phyloP scores from a whole-genome alignment of 2,797 vertebrate species.

The Hipposideros larvatus region DNA sequence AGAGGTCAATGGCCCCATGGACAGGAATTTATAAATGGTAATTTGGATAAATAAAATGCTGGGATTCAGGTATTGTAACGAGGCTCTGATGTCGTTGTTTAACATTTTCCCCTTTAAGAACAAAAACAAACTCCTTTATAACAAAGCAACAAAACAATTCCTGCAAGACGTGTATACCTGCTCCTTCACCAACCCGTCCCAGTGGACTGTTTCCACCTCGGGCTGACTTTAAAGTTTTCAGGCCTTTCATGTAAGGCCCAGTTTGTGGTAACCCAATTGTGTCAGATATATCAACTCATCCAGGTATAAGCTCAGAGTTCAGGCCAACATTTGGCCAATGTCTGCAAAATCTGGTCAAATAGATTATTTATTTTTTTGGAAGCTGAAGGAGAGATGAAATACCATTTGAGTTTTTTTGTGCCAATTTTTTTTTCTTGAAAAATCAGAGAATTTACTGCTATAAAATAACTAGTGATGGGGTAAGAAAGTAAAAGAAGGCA shows the following conservation, averaged over 20 bases:
- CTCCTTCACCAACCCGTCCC: slow-evolving; percentile 65
- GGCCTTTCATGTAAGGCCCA: slow-evolving; percentile 72
- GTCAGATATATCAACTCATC: slow-evolving; percentile 54
- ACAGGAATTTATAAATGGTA: not conserved
- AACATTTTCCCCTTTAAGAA: not conserved
- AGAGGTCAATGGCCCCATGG: not conserved
- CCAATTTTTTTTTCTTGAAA: slow-evolving; percentile 78
- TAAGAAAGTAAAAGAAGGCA: slow-evolving; percentile 51
- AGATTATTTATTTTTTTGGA: slow-evolving; percentile 78
- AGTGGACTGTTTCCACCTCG: slow-evolving; percentile 70
- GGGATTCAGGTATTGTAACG: not conserved
- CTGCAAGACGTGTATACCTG: slow-evolving; percentile 55
- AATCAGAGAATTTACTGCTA: slow-evolving; percentile 61
- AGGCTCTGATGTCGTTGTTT: not conserved
- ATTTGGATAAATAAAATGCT: not conserved
- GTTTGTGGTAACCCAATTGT: slow-evolving; percentile 72
- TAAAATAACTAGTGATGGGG: slow-evolving; percentile 68
- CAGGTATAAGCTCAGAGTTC: slow-evolving; percentile 69
- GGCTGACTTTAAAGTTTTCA: slow-evolving; percentile 73
- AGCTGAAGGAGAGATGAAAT: slow-evolving; percentile 77
- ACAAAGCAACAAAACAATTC: not conserved
- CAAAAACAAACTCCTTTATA: not conserved
- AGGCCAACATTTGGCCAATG: slow-evolving; percentile 75
- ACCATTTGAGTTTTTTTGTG: slow-evolving; percentile 22
- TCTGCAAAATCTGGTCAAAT: slow-evolving; percentile 62